These are phyloP conservation scores for Orchesella flavescens DNA, from an alignment of 2,888 invertebrate genomes.

Conservation along the genomic window DNA sequence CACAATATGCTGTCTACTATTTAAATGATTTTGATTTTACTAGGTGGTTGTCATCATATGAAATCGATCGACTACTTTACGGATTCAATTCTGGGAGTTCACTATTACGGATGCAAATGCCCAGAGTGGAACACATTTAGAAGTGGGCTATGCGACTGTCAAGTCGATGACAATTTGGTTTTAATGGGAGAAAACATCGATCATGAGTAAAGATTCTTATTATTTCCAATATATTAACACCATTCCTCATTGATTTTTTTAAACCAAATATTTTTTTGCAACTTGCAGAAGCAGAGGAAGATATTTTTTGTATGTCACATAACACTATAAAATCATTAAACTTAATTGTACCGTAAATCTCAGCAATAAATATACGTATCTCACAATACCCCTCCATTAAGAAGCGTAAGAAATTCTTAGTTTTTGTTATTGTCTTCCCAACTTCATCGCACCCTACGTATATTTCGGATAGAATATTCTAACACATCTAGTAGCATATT, in stretches of 20 bases:
- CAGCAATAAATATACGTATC: too few relatives aligned
- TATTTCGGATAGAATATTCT: too few relatives aligned
- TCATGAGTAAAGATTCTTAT: conserved; percentile 48
- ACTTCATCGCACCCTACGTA: too few relatives aligned
- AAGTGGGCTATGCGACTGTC: conserved; percentile 60
- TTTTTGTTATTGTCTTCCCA: too few relatives aligned
- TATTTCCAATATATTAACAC: neutral
- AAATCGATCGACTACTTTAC: conserved; percentile 69
- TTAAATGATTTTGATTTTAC: neutral
- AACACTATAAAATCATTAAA: neutral
- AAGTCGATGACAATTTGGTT: conserved; percentile 47
- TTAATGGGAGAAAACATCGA: conserved; percentile 68
- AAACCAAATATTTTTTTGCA: too few relatives aligned
- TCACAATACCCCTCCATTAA: too few relatives aligned
- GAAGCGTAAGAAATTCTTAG: too few relatives aligned
- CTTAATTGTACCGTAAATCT: too few relatives aligned
- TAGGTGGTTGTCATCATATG: conserved; percentile 69
- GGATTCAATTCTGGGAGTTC: conserved; percentile 61
- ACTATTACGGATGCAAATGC: conserved; percentile 63
- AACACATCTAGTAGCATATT: too few relatives aligned
- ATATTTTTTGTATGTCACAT: conserved; percentile 37
- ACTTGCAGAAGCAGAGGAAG: conserved; percentile 40
- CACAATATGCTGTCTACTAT: neutral
- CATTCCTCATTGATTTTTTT: neutral
- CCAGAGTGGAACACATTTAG: conserved; percentile 60